Conservation (phyloP, 2,797 vertebrate genomes). For the Ambastaia sidthimunki region DNA sequence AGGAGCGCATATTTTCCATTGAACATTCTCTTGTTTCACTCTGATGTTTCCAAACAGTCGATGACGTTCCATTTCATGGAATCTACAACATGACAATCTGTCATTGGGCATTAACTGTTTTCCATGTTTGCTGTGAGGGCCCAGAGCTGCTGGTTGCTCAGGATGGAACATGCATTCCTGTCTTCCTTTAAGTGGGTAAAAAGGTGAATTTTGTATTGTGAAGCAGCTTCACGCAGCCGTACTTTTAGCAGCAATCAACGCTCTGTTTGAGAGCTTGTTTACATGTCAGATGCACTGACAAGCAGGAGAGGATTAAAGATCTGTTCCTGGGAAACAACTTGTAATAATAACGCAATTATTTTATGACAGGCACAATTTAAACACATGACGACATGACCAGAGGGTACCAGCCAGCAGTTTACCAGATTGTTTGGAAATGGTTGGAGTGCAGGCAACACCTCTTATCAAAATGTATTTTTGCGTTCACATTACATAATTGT, state of each 20-base stretch:
- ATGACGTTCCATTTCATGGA: conserved; percentile 27
- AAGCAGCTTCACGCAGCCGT: conserved; percentile 29
- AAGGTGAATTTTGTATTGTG: conserved; percentile 67
- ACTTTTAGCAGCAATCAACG: conserved; percentile 32
- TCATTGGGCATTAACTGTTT: conserved; percentile 69
- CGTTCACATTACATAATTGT: conserved; percentile 16
- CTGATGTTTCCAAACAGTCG: conserved; percentile 31
- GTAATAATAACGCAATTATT: conserved; percentile 61
- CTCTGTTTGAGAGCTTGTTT: conserved; percentile 48
- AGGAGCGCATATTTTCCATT: conserved; percentile 30
- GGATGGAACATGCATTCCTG: conserved; percentile 68
- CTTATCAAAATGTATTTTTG: conserved; percentile 7
- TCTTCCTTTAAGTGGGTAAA: conserved; percentile 65
- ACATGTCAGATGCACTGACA: conserved; percentile 37
- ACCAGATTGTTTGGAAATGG: conserved; percentile 26
- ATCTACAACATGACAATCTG: conserved; percentile 55
- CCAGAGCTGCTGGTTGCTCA: conserved; percentile 64
- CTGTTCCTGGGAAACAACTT: conserved; percentile 66
- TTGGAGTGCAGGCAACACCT: background rate
- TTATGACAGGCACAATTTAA: conserved; percentile 42
- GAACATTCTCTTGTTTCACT: conserved; percentile 10
- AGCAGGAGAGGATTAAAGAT: conserved; percentile 50
- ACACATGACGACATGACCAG: conserved; percentile 55
- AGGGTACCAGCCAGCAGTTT: conserved; percentile 17
- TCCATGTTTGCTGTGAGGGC: conserved; percentile 63